A percentile compares a stretch with the other conserved stretches of the same genome.
phyloP scores from a whole-genome alignment of 2,888 invertebrate genomes.

The Cordilura impudica region DNA sequence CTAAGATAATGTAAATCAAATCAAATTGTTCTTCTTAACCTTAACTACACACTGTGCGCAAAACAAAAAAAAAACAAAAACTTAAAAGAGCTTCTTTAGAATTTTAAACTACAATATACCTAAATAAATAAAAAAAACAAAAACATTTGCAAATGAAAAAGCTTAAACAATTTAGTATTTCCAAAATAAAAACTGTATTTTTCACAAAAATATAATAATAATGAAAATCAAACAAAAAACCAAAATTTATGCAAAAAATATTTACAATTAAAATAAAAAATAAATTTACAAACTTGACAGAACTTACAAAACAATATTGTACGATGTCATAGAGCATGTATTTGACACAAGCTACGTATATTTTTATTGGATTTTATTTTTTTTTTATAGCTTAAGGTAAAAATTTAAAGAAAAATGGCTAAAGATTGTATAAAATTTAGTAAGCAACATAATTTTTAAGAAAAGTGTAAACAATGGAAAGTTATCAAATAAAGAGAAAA shows the following conservation, averaged over 20 bases:
- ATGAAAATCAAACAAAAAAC: not conserved
- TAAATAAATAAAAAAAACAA: conserved; percentile 20
- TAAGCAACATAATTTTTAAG: not conserved
- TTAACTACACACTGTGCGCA: conserved; percentile 30
- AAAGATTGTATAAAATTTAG: conserved; percentile 22
- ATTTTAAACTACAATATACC: conserved; percentile 4
- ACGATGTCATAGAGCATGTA: conserved; percentile 1
- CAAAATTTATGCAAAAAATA: too few relatives aligned
- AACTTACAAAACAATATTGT: too few relatives aligned
- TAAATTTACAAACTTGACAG: not conserved
- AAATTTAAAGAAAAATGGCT: not conserved
- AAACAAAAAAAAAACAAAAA: conserved; percentile 19
- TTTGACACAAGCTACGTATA: conserved; percentile 52
- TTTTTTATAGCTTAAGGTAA: conserved; percentile 49
- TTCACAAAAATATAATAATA: not conserved
- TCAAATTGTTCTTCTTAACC: conserved; percentile 17
- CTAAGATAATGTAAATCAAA: not conserved
- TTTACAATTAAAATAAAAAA: too few relatives aligned
- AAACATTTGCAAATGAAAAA: conserved; percentile 40
- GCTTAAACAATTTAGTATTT: conserved; percentile 43
- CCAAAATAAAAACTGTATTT: not conserved
- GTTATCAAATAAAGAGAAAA: conserved; percentile 28
- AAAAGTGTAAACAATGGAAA: conserved; percentile 18
- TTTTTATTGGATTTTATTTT: conserved; percentile 60
- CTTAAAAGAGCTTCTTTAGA: conserved; percentile 59